Base-by-base conservation (phyloP, 2,888 invertebrate genomes). In the Brachylomia viminalis region DNA sequence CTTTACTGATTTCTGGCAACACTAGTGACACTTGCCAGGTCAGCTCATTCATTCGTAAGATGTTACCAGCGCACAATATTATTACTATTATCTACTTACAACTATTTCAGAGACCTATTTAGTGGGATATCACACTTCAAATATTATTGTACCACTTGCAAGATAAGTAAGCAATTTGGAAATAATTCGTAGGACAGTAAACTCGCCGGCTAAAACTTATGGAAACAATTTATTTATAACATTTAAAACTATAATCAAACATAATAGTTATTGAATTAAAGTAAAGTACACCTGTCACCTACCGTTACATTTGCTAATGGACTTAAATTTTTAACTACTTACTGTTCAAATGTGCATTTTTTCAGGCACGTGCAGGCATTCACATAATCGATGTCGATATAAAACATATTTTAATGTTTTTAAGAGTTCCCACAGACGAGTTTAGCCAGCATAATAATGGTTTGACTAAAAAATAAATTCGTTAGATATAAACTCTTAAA, bases 11-110 rank as follows among this genome's bases (percentile, higher is more conserved):
- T 84, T 84, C 72, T 84, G 82, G 78, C 83, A 83, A 85, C 87
- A 86, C 83, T 86, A 84, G 83, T 78, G 58, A 72, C 67, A 84
- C 61, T 81, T 84, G 84, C 73, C 71, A 77, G 80, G 69, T 75
- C 71, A 70, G 72, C 68, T 42, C 64, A 56, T 75, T 75, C 54
- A 66, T 67, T 85, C 83, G 75, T 69, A 74, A 85, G 83, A 86
- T 88, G 86, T 86, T 82, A 76, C 85, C 79, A 84, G 80, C 82
- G 78, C 83, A 77, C 69, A 81, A 82, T 81, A 84, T 80, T 80
- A 83, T 75, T 66, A 82, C 86, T 90, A 90, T 83, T 82, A 80
- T 85, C 87, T 89, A 90, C 89, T 91, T 91, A 91, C 23, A 77
- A 76, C 85, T 91, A 90, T 85, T 86, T 86, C 76, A 85, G 86